Conservation (phyloP, 1,140 invertebrate species). For the Drosophila ambigua region DNA sequence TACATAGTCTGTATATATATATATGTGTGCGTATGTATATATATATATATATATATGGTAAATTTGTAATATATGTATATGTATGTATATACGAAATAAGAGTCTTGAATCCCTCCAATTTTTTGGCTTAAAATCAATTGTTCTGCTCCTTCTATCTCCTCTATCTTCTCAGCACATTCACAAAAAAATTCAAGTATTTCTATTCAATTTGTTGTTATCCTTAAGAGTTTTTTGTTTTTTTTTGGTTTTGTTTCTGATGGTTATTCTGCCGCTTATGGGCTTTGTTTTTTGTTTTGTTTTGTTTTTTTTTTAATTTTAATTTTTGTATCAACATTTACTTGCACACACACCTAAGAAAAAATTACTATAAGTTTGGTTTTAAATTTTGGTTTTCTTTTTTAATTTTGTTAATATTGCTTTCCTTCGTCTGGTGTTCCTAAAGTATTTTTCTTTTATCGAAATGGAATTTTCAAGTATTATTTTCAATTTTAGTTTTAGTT, state of each 20-base stretch:
- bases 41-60: conserved; percentile 46
- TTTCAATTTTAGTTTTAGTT: conserved; percentile 16
- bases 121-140: conserved; percentile 59
- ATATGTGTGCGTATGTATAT: conserved; percentile 23
- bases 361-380: conserved; percentile 35
- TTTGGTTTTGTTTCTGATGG: conserved; percentile 36
- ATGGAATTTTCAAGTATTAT: conserved; percentile 33
- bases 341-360: conserved; percentile 53
- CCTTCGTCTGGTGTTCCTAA: conserved; percentile 39
- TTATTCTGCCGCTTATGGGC: conserved; percentile 20
- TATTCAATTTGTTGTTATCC: conserved; percentile 27
- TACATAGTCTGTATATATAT: conserved; percentile 33
- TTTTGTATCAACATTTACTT: conserved; percentile 38
- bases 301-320: conserved; percentile 31
- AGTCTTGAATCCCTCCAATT: conserved; percentile 79
- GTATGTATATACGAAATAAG: conserved; percentile 75
- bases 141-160: conserved; percentile 5
- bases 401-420: conserved; percentile 70
- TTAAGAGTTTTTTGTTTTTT: conserved; percentile 20
- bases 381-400: conserved; percentile 20
- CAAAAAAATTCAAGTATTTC: conserved; percentile 32
- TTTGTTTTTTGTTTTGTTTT: conserved; percentile 11
- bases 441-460: conserved; percentile 46
- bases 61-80: conserved; percentile 35
- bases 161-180: conserved; percentile 8